Conservation (phyloP, 2,113 vertebrate species). For the Donacobius atricapilla region DNA sequence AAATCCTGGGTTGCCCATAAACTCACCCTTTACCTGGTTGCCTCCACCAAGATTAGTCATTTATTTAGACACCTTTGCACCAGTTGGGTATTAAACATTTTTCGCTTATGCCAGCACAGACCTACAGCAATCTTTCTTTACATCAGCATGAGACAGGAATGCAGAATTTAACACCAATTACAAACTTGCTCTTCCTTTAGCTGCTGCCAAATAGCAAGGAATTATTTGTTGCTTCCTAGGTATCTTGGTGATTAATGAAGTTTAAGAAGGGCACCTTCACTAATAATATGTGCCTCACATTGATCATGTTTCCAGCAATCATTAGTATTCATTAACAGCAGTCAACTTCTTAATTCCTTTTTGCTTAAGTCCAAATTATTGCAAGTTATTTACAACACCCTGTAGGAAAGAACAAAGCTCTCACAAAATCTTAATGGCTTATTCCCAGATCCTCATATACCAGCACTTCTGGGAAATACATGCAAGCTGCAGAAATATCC, state of each 20-base stretch:
- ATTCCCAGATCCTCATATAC: conserved; percentile 41
- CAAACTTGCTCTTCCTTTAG: conserved; percentile 3
- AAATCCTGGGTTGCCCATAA: neutral
- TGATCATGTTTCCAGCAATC: conserved; percentile 61
- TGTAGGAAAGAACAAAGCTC: conserved; percentile 51
- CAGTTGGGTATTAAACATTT: neutral
- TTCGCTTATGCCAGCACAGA: neutral
- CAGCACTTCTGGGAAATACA: conserved; percentile 47
- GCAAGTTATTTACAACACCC: conserved; percentile 61
- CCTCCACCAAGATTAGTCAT: neutral
- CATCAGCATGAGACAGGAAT: neutral
- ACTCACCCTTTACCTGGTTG: neutral
- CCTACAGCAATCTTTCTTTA: neutral
- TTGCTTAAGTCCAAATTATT: conserved; percentile 65
- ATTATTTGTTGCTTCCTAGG: conserved; percentile 56
- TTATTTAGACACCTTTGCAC: neutral
- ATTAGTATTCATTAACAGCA: conserved; percentile 68
- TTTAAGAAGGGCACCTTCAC: conserved; percentile 63
- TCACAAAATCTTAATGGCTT: conserved; percentile 45
- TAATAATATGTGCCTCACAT: conserved; percentile 58
- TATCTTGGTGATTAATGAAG: conserved; percentile 63
- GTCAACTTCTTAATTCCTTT: conserved; percentile 65
- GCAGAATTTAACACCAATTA: conserved; percentile 21
- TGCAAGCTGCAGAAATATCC: neutral
- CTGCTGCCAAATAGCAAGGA: conserved; percentile 18